Conservation (phyloP, 2,113 vertebrate species). For the Planiliza haematocheilus region DNA sequence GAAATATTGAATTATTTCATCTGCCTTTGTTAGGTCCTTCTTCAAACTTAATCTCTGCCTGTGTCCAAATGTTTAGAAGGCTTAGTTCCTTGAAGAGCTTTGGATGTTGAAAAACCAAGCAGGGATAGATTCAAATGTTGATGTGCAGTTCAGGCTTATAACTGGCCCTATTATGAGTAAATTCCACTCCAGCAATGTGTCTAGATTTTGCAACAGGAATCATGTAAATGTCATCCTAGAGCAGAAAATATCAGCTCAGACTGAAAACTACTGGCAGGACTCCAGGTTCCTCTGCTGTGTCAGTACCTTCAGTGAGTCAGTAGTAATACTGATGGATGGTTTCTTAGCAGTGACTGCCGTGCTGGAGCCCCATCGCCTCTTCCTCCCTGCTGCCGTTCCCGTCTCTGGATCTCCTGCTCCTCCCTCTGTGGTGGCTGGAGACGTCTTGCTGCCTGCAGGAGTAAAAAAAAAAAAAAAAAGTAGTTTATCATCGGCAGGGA, state of each 20-base stretch:
- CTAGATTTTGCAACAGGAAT: too few species aligned
- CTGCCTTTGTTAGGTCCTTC: too few species aligned
- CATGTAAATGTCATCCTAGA: too few species aligned
- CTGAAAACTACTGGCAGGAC: background rate
- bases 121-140: too few species aligned
- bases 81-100: too few species aligned
- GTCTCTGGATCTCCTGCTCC: constrained; percentile 75
- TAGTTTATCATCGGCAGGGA: background rate
- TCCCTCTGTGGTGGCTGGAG: constrained; percentile 70
- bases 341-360: constrained; percentile 91
- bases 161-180: too few species aligned
- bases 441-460: constrained; percentile 75
- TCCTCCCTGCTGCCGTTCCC: constrained; percentile 84
- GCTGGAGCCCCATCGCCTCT: constrained; percentile 93
- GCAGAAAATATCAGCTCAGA: background rate
- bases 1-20: background rate
- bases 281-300: constrained; percentile 1
- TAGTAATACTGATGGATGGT: constrained; percentile 94
- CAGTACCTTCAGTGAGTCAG: constrained; percentile 92
- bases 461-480: background rate
- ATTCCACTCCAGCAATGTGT: too few species aligned
- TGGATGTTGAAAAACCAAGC: too few species aligned
- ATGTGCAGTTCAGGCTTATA: too few species aligned
- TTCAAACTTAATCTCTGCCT: too few species aligned
- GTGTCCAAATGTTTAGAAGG: too few species aligned